Conservation (phyloP, 1,140 invertebrate species). For the Anadara kagoshimensis region DNA sequence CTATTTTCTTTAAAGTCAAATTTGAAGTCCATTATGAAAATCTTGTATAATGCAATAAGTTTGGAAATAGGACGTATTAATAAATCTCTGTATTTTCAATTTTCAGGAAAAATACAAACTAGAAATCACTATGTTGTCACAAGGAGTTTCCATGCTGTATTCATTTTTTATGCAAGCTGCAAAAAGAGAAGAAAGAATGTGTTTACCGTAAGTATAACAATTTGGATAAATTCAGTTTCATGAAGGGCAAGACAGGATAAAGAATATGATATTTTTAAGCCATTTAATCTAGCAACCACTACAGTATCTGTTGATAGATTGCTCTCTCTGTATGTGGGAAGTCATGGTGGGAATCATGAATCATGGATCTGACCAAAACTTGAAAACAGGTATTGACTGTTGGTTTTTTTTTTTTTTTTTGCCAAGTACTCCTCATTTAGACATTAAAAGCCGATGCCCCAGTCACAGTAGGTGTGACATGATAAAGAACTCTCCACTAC, state of each 20-base stretch:
- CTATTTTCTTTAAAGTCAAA: too few species aligned
- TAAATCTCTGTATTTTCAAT: not conserved
- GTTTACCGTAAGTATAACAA: conserved; percentile 79
- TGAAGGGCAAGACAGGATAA: not conserved
- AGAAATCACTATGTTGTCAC: conserved; percentile 98
- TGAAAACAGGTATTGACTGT: not conserved
- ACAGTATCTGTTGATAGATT: not conserved
- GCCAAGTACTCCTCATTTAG: too few species aligned
- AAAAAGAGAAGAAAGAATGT: conserved; percentile 87
- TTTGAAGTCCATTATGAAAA: too few species aligned
- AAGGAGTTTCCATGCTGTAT: conserved; percentile 98
- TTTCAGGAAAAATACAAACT: conserved; percentile 85
- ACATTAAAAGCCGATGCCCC: too few species aligned
- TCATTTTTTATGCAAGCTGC: conserved; percentile 97
- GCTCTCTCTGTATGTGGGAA: too few species aligned
- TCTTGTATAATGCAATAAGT: not conserved
- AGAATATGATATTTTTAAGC: not conserved
- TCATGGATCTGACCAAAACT: not conserved
- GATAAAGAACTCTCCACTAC: too few species aligned
- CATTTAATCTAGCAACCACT: not conserved
- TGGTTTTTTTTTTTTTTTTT: too few species aligned
- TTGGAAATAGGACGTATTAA: not conserved
- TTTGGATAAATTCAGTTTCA: too few species aligned
- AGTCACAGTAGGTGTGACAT: too few species aligned
- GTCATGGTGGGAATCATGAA: too few species aligned